These are phyloP conservation scores for Acinonyx jubatus DNA, from an alignment of 2,113 vertebrate species.

Conservation along the genomic window DNA sequence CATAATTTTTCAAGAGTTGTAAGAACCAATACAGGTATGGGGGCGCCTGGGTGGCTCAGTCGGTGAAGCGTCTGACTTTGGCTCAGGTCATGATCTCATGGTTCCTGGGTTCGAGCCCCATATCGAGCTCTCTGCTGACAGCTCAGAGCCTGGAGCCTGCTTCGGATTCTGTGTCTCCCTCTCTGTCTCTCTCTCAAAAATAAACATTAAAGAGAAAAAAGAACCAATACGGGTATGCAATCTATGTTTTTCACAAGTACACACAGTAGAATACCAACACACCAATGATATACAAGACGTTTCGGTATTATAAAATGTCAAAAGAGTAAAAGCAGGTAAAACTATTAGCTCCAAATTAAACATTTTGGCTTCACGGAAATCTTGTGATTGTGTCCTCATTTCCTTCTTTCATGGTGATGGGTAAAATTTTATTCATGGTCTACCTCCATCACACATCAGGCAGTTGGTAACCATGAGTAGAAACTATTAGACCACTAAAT, in stretches of 20 bases:
- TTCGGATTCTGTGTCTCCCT: too few species aligned
- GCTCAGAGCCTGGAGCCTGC: too few species aligned
- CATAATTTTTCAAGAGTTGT: neutral
- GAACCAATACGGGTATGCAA: neutral
- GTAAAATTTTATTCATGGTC: neutral
- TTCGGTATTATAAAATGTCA: neutral
- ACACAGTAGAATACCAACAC: neutral
- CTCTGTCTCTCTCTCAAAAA: too few species aligned
- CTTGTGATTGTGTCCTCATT: neutral
- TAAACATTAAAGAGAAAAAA: neutral
- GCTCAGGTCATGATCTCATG: too few species aligned
- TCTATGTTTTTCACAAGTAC: neutral
- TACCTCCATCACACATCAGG: rapidly evolving
- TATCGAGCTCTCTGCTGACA: too few species aligned
- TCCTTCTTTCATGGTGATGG: neutral
- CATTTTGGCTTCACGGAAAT: neutral
- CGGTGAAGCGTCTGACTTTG: too few species aligned
- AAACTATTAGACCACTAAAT: neutral
- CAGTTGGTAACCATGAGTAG: neutral
- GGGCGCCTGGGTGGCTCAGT: too few species aligned
- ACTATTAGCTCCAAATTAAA: neutral
- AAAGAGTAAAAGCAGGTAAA: neutral
- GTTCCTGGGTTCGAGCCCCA: too few species aligned
- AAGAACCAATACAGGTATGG: neutral
- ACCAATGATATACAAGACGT: neutral